phyloP scores from a whole-genome alignment of 2,888 invertebrate species.

The Hemicrepidius hirtus region DNA sequence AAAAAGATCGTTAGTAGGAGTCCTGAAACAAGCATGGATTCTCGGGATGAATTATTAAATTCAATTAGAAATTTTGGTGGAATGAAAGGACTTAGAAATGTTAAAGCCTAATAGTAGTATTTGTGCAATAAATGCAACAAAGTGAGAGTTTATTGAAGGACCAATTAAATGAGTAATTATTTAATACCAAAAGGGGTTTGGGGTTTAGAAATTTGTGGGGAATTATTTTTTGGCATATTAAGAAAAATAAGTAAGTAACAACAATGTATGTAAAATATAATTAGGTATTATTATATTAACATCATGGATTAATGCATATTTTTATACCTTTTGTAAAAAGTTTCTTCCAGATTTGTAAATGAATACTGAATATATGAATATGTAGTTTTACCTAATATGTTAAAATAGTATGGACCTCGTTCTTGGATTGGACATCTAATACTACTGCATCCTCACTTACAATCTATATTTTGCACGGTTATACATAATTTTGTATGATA shows the following conservation, averaged over 20 bases:
- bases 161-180: neutral
- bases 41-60: conserved; percentile 80
- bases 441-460: neutral
- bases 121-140: neutral
- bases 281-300: neutral
- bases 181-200: neutral
- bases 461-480: conserved; percentile 23
- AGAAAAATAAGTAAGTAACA: neutral
- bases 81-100: conserved; percentile 68
- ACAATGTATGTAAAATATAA: neutral
- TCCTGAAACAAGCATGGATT: conserved; percentile 71
- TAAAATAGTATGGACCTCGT: neutral
- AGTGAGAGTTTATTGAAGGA: neutral
- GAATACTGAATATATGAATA: conserved; percentile 1
- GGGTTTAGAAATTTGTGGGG: neutral
- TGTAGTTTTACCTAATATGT: conserved; percentile 8
- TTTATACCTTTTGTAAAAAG: conserved; percentile 39
- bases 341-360: conserved; percentile 10
- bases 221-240: neutral
- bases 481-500: conserved; percentile 25
- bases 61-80: conserved; percentile 83
- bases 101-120: conserved; percentile 53
- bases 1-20: conserved; percentile 58
- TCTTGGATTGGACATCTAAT: neutral
- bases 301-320: conserved; percentile 22